Base-by-base conservation (phyloP, 1,140 invertebrate genomes). In the Macrosteles quadrilineatus region DNA sequence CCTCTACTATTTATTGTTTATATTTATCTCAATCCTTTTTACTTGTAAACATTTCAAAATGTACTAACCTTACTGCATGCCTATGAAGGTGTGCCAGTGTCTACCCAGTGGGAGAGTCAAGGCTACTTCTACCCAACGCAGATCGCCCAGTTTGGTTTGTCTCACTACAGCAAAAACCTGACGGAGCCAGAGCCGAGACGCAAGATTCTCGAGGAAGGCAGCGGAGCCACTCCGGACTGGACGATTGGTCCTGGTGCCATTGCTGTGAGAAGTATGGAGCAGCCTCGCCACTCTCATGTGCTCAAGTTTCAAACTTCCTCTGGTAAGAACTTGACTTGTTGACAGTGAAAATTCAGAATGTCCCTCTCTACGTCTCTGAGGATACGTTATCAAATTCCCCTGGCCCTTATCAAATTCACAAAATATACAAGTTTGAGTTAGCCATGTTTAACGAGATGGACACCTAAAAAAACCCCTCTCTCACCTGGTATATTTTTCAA, bases 81-180 rank as follows among this genome's bases (percentile, higher is more conserved):
- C n/a, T n/a, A n/a, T n/a, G n/a, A n/a, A n/a, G 86, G 94, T 68
- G 95, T 98, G 9, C 95, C 97, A 0, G 88, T 98, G 40, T 97
- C 95, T 1, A 96, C 90, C 0, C 97, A 98, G 78, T 99, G 97
- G 97, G 92, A 95, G 71, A 91, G 89, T 25, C 86, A 88, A 55
- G 97, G 96, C 0, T 98, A 99, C 81, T 97, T 91, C 80, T 99
- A 99, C 83, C 96, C 97, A 0, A 98, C 97, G 1, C 98, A 99
- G 85, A 98, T 99, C 73, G 96, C 97, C 2, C 98, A 99, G 80
- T 99, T 96, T 81, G 98, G 95, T 0, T 81, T 99, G 36, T 94
- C 96, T 27, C 98, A 99, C 82, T 99, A 97, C 81, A 97, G 95
- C 79, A 98, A 98, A 82, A 94, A 95, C 81, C 78, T 95, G 19